phyloP scores from a whole-genome alignment of 2,888 invertebrate genomes.

The Sussaba pulchella region DNA sequence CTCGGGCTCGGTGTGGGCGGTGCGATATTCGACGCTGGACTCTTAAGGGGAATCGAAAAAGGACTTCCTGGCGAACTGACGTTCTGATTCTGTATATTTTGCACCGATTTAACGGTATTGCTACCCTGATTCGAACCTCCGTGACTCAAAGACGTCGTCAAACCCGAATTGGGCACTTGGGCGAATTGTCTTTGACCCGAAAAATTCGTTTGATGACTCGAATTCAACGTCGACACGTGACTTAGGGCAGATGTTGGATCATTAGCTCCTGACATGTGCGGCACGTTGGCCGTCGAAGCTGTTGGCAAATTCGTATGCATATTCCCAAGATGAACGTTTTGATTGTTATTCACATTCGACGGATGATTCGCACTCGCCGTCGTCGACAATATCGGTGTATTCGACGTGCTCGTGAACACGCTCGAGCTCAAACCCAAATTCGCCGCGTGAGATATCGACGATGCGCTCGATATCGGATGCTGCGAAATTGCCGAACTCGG shows the following conservation, averaged over 20 bases:
- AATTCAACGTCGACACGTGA: conserved; percentile 71
- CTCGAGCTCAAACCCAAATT: conserved; percentile 76
- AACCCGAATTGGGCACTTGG: conserved; percentile 64
- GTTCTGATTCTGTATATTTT: conserved; percentile 81
- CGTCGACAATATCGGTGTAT: conserved; percentile 78
- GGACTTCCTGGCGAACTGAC: conserved; percentile 82
- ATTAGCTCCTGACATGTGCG: conserved; percentile 75
- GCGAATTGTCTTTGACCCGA: conserved; percentile 79
- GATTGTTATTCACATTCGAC: conserved; percentile 77
- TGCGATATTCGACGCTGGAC: conserved; percentile 83
- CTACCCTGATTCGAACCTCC: conserved; percentile 66
- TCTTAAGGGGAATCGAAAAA: conserved; percentile 83
- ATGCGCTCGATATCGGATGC: conserved; percentile 74
- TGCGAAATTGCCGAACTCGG: conserved; percentile 77
- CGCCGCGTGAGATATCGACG: conserved; percentile 77
- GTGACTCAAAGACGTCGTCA: conserved; percentile 53
- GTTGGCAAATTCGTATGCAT: conserved; percentile 81
- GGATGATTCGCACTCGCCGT: conserved; percentile 64
- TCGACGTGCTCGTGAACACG: conserved; percentile 80
- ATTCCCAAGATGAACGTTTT: conserved; percentile 79
- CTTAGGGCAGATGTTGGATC: conserved; percentile 77
- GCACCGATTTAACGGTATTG: conserved; percentile 80
- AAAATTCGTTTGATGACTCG: conserved; percentile 73
- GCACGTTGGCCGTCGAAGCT: conserved; percentile 77
- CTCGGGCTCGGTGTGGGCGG: conserved; percentile 83